Base-by-base conservation (phyloP, 1,140 invertebrate genomes). In the Luehdorfia chinensis region DNA sequence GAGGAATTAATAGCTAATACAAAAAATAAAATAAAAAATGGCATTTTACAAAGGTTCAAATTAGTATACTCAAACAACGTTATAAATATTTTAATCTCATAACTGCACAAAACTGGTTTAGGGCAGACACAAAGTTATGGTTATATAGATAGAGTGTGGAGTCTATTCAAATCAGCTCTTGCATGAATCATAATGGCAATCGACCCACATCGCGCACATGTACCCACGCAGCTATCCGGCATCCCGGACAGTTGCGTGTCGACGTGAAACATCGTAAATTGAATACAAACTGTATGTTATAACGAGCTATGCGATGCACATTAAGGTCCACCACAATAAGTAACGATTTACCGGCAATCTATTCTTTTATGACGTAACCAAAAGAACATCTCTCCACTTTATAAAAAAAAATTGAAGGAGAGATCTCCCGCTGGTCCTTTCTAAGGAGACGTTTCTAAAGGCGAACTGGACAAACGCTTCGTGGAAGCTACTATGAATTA, bases 271-370 rank as follows among this genome's bases (percentile, higher is more conserved):
- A 59, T 64, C 41, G 66, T 72, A 76, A 80, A 81, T 81, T 84
- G 77, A 80, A 84, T 75, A 72, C 66, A 52, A 61, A 65, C 60
- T 66, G 68, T 66, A 61, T 67, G 59, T 68, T 70, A 70, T 75
- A 72, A 75, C 66, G 54, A 62, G 61, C 59, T 36, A 56, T 75
- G 67, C 60, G 75, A 78, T 66, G 59, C 41, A 74, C 59, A 75
- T 77, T 74, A 83, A 81, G 78, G 61, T 74, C 60, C 58, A 57
- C 62, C 66, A 83, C 78, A 85, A 85, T 79, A 70, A 68, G 60
- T 68, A 23, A 69, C 74, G 63, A 85, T 83, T 83, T 83, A 79
- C 76, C 75, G 81, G 66, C 78, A 83, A 85, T 83, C 76, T 85
- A 74, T 78, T 83, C 72, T 79, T 78, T 78, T 83, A 75, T 83